Evolutionary conservation across 2,113 vertebrate genomes (phyloP), one percentile per base, ranked within the genome.

Genomic region (Pomatorhinus ruficollis): DNA sequence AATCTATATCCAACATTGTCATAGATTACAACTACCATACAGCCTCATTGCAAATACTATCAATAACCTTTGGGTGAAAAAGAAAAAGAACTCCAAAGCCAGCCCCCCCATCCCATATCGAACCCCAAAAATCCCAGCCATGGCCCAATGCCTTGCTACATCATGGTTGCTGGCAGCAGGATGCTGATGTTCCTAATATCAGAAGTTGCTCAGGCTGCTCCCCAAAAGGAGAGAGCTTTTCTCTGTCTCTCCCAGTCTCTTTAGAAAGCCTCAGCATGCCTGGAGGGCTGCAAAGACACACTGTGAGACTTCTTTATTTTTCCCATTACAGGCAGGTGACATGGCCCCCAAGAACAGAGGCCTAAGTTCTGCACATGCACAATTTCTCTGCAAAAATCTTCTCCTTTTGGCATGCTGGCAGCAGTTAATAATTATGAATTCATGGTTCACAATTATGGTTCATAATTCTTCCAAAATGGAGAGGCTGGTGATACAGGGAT

Each of bases 41-140:
- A 54, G 60, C 10, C 35, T 87, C 11, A 50, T 13, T 63, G 50
- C 21, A 84, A 89, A 75, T 35, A 81, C 5, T 27, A 81, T 60
- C 28, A 57, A 50, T 42, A 57, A 5, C 18, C 28, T 50, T 15
- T 37, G 15, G 0, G 23, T 30, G 27, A 7, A 31, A 39, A 11
- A 44, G 11, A 8, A 33, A 12, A 14, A 33, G 14, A 37, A 2
- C 9, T 10, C 22, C 25, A 56, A 70, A 64, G 18, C 4, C 44
- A 50, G 2, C 2, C 13, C 5, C 5, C 10, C 5, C 22, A 27
- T 8, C 5, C 3, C 10, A 37, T 42, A 65, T 0, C 16, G 28
- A 24, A 28, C 3, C 11, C 8, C 30, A 16, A 44, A 82, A 71
- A 68, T 25, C 7, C 42, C 17, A 68, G 30, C 16, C 45, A 61